Percentiles rank a stretch among this genome's conserved stretches.
These are phyloP conservation scores for Hemiprocne comata DNA, from an alignment of 2,113 vertebrate genomes.

Conservation along the genomic window DNA sequence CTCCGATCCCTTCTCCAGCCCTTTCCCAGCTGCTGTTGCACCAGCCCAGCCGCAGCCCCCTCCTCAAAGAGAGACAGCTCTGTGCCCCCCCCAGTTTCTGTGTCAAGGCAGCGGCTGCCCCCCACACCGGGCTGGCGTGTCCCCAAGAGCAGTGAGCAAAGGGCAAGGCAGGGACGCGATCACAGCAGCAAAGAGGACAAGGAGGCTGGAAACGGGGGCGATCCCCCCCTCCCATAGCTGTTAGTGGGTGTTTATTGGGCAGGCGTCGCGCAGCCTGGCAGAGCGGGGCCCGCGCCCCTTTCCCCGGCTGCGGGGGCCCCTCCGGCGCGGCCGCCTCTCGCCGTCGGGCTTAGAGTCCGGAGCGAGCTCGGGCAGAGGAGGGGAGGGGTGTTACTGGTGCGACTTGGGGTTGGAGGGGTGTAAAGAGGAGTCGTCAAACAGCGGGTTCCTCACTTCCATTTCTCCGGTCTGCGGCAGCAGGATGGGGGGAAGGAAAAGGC, in stretches of 20 bases:
- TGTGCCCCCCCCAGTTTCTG: not conserved
- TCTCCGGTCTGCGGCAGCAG: conserved; percentile 83
- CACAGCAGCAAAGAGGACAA: conserved; percentile 56
- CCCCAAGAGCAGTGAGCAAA: not conserved
- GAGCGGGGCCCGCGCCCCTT: not conserved
- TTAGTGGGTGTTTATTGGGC: conserved; percentile 54
- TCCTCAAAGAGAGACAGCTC: not conserved
- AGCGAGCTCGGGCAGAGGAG: not conserved
- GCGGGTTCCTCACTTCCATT: conserved; percentile 95
- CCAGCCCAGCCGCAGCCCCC: not conserved
- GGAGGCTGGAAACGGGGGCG: conserved; percentile 23
- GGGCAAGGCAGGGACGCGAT: not conserved
- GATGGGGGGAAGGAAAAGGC: not conserved
- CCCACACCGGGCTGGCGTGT: accelerated
- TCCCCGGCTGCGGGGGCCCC: not conserved
- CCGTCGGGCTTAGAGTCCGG: not conserved
- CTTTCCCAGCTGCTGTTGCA: not conserved
- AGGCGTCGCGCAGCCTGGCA: conserved; percentile 29
- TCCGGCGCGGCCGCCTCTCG: not conserved
- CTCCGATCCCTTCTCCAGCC: not conserved
- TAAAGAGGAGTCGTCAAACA: conserved; percentile 89
- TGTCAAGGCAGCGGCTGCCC: not conserved
- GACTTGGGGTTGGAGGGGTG: conserved; percentile 66
- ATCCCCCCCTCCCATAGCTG: conserved; percentile 27
- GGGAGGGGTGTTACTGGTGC: conserved; percentile 68